Base-by-base conservation (phyloP, 2,113 vertebrate species). In the Gallinago paraguaiae region DNA sequence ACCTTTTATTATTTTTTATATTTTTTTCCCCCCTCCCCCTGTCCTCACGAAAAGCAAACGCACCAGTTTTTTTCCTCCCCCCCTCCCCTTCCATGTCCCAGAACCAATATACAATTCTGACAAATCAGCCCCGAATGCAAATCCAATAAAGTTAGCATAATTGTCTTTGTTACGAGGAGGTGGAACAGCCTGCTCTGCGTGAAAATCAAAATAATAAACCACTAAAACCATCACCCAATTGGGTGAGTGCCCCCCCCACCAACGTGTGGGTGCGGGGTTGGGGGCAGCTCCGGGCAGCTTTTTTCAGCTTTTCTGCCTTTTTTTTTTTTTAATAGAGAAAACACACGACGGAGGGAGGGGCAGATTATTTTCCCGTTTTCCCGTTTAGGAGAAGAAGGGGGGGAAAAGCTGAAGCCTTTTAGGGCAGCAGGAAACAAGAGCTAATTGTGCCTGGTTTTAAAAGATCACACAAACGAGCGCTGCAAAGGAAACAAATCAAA, bases 111-210 rank as follows among this genome's bases (percentile, higher is more conserved):
- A 93, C 74, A 92, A 76, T 96, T 91, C 93, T 94, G 93, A 95
- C 93, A 95, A 94, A 96, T 95, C 94, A 96, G 95, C 91, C 83
- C 77, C 63, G 96, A 95, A 96, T 96, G 93, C 93, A 96, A 94
- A 94, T 89, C 94, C 96, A 97, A 95, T 95, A 94, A 96, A 95
- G 91, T 97, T 94, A 93, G 94, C 94, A 94, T 96, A 95, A 94
- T 94, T 95, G 91, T 87, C 95, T 96, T 95, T 91, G 89, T 96
- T 95, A 87, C 20, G 78, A 89, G 57, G 81, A 91, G 84, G 94
- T 89, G 74, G 81, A 91, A 92, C 84, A 91, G 93, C 84, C 91
- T 96, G 87, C 91, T 95, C 91, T 56, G 95, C 94, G 76, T 95
- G 91, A 72, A 91, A 94, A 95, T 64, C 91, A 85, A 95, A 95